Evolutionary conservation across 2,797 vertebrate genomes (phyloP), one percentile per base, ranked within the genome.

Genomic region (Petrocephalus sullivani): DNA sequence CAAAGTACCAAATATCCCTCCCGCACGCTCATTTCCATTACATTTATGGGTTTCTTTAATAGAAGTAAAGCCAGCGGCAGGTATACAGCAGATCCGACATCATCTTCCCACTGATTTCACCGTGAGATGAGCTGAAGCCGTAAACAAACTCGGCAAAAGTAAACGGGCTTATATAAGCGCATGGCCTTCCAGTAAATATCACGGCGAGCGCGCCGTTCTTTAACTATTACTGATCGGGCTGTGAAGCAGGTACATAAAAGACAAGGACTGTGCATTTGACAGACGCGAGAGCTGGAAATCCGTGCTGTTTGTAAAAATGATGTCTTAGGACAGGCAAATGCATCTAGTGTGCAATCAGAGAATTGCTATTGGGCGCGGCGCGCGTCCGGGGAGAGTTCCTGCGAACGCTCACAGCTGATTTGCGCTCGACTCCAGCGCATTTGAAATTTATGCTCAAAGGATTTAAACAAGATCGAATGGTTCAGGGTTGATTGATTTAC

Each of bases 161-260:
- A 61, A 86, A 60, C 54, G 41, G 92, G 90, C 88, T 85, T 88
- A 90, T 89, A 90, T 95, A 94, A 96, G 94, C 92, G 71, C 92
- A 91, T 91, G 91, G 92, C 93, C 92, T 92, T 67, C 94, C 93
- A 92, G 94, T 95, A 96, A 96, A 96, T 95, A 96, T 92, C 93
- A 95, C 86, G 89, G 92, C 90, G 61, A 91, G 91, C 92, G 95
- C 92, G 93, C 94, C 93, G 95, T 94, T 95, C 95, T 95, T 94
- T 95, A 95, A 95, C 94, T 95, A 93, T 92, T 91, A 92, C 82
- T 85, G 56, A 14, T 33, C 6, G 19, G 51, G 78, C 51, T 82
- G 78, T 82, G 78, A 51, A 19, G 78, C 46, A 82, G 16, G 46
- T 82, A 46, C 51, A 23, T 23, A 53, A 84, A n/a, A 16, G 75